phyloP scores from a whole-genome alignment of 2,113 vertebrate species.

The Barbus barbus region DNA sequence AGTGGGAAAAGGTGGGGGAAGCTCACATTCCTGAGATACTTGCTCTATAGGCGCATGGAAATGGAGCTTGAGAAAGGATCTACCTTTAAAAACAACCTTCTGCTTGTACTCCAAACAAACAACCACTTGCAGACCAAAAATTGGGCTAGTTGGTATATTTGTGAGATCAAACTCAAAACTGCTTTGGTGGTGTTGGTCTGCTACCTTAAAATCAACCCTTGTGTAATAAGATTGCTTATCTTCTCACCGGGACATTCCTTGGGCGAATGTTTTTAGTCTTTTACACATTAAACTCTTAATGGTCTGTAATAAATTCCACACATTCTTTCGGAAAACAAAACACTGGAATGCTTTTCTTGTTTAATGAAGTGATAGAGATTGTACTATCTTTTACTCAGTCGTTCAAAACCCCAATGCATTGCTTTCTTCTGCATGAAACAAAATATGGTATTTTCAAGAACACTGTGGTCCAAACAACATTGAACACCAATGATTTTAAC shows the following conservation, averaged over 20 bases:
- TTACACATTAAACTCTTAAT: slow-evolving; percentile 10
- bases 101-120: slow-evolving; percentile 28
- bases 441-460: background rate
- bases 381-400: background rate
- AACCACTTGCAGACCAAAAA: background rate
- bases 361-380: background rate
- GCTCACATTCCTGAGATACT: slow-evolving; percentile 60
- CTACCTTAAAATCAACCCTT: background rate
- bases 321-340: slow-evolving; percentile 4
- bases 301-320: slow-evolving; percentile 13
- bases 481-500: background rate
- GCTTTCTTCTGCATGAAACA: background rate
- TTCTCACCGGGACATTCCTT: background rate
- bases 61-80: slow-evolving; percentile 23
- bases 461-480: background rate
- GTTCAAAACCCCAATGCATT: background rate
- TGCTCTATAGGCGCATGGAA: slow-evolving; percentile 27
- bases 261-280: background rate
- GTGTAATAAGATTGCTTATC: background rate
- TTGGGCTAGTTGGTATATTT: background rate
- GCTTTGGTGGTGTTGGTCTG: background rate
- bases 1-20: slow-evolving; percentile 49
- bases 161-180: background rate
- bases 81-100: slow-evolving; percentile 36
- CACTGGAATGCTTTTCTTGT: background rate